Conservation (phyloP, 2,797 vertebrate genomes). For the Mionectes olivaceus region DNA sequence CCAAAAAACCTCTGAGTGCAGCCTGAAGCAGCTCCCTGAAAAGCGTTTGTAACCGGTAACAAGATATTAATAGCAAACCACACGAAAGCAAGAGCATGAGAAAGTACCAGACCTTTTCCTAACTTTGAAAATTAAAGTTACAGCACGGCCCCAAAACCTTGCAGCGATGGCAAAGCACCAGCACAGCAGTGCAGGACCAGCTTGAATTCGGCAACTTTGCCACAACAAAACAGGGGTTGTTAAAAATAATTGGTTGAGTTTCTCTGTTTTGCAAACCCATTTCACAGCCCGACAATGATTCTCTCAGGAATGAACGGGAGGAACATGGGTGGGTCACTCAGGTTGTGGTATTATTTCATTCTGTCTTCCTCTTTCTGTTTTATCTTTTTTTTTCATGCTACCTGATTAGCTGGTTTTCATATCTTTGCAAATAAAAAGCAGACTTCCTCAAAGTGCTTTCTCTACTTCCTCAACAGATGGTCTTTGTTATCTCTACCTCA, state of each 20-base stretch:
- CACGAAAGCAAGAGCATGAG: not conserved
- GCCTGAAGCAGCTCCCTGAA: not conserved
- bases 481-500: not conserved
- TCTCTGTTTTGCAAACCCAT: not conserved
- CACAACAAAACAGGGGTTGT: not conserved
- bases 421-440: not conserved
- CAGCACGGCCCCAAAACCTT: not conserved
- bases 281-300: not conserved
- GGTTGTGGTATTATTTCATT: not conserved
- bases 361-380: conserved; percentile 36
- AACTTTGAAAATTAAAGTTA: not conserved
- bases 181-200: not conserved
- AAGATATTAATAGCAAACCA: not conserved
- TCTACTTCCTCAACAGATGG: not conserved
- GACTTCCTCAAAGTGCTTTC: conserved; percentile 18
- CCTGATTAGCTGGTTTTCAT: not conserved
- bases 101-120: not conserved
- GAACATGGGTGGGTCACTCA: not conserved
- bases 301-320: not conserved
- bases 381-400: not conserved
- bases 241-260: not conserved
- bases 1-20: not conserved
- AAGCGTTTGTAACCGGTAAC: not conserved
- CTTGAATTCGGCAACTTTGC: not conserved
- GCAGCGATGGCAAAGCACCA: not conserved